These are phyloP conservation scores for Melitaea cinxia DNA, from an alignment of 1,140 invertebrate species.

Conservation along the genomic window DNA sequence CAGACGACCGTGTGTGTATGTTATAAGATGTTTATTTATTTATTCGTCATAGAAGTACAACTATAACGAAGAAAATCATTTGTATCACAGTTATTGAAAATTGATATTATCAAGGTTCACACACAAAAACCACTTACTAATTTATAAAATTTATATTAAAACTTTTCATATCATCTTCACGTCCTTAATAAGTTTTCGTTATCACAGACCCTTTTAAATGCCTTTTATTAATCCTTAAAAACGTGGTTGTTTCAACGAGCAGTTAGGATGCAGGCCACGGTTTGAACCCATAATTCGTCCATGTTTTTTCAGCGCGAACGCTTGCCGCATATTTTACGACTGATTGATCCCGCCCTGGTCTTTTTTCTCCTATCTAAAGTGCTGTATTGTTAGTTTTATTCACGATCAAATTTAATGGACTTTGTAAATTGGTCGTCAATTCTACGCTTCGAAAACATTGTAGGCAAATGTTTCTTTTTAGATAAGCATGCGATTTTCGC, in stretches of 20 bases:
- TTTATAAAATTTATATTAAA: no score
- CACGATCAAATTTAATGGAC: background rate
- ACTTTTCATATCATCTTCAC: no score
- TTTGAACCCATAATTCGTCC: conserved; percentile 25
- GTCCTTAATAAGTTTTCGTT: no score
- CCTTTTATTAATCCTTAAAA: conserved; percentile 4
- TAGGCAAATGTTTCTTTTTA: no score
- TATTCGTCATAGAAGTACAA: no score
- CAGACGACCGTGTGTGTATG: no score
- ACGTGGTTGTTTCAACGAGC: conserved; percentile 12
- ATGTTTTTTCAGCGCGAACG: conserved; percentile 36
- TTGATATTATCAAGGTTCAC: no score
- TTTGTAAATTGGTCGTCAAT: background rate
- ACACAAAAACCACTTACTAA: no score
- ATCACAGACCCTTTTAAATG: background rate
- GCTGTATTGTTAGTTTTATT: conserved; percentile 15
- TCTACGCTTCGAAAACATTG: background rate
- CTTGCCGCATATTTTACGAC: conserved; percentile 34
- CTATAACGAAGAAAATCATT: no score
- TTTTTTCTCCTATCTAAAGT: conserved; percentile 16
- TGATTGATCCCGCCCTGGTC: conserved; percentile 28
- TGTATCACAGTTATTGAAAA: no score
- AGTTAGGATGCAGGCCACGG: conserved; percentile 27
- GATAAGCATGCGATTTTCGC: no score
- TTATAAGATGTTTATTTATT: no score